Evolutionary conservation across 2,888 invertebrate genomes (phyloP).

Genomic region (Lypha dubia): DNA sequence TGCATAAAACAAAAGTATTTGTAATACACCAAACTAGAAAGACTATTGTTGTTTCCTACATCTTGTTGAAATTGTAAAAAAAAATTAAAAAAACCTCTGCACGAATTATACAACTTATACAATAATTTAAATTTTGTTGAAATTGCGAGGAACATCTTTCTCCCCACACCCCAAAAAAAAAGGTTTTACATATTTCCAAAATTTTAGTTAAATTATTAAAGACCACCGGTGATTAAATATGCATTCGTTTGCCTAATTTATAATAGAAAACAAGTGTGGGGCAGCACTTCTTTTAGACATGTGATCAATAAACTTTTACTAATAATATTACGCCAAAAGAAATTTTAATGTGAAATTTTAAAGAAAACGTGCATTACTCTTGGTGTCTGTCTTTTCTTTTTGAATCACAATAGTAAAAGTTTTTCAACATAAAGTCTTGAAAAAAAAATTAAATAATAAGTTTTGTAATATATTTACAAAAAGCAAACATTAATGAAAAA

Average conservation of each 20-base stretch:
- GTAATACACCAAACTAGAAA: background rate
- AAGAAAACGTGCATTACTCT: slow-evolving; percentile 24
- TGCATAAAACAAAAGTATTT: background rate
- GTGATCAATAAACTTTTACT: slow-evolving; percentile 15
- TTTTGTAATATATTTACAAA: background rate
- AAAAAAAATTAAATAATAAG: slow-evolving; percentile 60
- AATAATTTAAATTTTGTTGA: background rate
- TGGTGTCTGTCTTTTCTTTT: background rate
- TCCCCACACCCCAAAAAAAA: background rate
- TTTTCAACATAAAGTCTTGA: background rate
- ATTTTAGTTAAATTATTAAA: background rate
- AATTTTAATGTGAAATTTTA: slow-evolving; percentile 24
- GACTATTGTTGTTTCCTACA: background rate
- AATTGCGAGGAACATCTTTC: background rate
- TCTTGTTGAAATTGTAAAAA: background rate
- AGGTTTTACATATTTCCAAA: background rate
- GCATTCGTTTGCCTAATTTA: background rate
- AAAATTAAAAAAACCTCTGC: background rate
- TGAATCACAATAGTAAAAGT: slow-evolving; percentile 39
- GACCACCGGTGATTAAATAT: slow-evolving; percentile 19
- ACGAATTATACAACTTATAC: slow-evolving; percentile 21
- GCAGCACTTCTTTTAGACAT: background rate
- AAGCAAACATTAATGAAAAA: slow-evolving; percentile 8
- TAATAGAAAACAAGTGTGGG: slow-evolving; percentile 1
- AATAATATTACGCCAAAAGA: slow-evolving; percentile 12